Evolutionary conservation across 2,797 vertebrate species (phyloP).

Genomic region (Hylomyscus alleni): DNA sequence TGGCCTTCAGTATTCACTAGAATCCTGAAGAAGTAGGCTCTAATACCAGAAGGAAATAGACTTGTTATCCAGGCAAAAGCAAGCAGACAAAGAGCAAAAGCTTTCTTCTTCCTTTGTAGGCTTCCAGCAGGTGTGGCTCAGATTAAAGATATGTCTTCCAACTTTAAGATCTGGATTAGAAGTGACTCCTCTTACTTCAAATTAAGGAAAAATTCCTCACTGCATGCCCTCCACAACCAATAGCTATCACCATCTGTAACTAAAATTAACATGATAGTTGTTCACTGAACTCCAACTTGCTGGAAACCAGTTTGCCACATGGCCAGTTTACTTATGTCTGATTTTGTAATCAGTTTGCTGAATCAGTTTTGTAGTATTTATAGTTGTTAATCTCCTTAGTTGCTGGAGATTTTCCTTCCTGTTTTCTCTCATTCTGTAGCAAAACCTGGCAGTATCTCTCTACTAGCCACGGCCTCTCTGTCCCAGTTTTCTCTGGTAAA

Average conservation of each 20-base stretch:
- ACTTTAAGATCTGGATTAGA: neutral
- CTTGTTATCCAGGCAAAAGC: neutral
- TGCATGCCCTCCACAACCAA: neutral
- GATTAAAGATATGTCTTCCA: neutral
- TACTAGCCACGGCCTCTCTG: neutral
- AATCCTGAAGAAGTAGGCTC: neutral
- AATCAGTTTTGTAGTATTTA: slow-evolving; percentile 48
- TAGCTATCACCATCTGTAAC: neutral
- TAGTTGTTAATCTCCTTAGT: slow-evolving; percentile 31
- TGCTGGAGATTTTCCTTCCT: neutral
- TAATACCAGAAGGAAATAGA: neutral
- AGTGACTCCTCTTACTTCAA: neutral
- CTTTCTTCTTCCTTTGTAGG: neutral
- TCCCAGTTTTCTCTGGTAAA: neutral
- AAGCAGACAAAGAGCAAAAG: neutral
- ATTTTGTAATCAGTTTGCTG: neutral
- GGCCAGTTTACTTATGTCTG: neutral
- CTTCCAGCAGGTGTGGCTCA: neutral
- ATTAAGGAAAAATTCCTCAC: neutral
- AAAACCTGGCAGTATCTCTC: neutral
- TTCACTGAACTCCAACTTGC: slow-evolving; percentile 19
- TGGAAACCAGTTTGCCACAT: slow-evolving; percentile 55
- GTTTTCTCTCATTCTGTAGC: neutral
- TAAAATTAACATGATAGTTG: neutral
- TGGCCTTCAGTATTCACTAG: neutral